Base-by-base conservation (phyloP, 1,140 invertebrate species). In the Drosophila chauvacae region DNA sequence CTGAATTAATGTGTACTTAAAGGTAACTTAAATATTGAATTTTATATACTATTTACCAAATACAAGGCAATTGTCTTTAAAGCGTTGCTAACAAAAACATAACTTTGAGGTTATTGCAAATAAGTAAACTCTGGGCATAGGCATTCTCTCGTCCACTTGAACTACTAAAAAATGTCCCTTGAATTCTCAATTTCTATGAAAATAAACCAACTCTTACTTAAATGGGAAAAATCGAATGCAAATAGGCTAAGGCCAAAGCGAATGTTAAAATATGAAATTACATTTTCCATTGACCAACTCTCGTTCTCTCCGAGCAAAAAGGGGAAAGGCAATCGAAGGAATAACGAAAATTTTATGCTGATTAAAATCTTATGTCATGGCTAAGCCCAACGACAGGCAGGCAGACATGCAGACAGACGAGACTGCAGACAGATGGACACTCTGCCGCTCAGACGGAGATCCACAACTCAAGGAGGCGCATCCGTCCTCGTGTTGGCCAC, bases 361-460 rank as follows among this genome's bases (percentile, higher is more conserved):
- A 88, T 88, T 88, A 88, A 88, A 90, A 90, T 85, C 84, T 73
- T 80, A 80, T 79, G 76, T 80, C 77, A 80, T 72, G 76, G 48
- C 75, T 71, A 45, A 72, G 59, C 51, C 58, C 58, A 70, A 64
- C 85, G 77, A 65, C 64, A 59, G 37, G 28, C 44, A 42, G 70
- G 4, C 28, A 51, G 55, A 48, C 37, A 62, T 30, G 6, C 37
- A 42, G 47, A 74, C 57, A 63, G 26, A 28, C 26, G 26, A 5
- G 4, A 28, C 26, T 55, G 45, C 77, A 61, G 47, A 39, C 37
- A 45, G 70, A 42, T 30, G 50, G 64, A 68, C 37, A 48, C 42
- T 14, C 41, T 39, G 41, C 59, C 64, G 16, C 42, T 4, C 23
- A 39, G 55, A 65, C 28, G 4, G 39, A 16, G 39, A 35, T 42